These are phyloP conservation scores for Celastrina argiolus DNA, from an alignment of 2,888 invertebrate genomes.

Conservation along the genomic window DNA sequence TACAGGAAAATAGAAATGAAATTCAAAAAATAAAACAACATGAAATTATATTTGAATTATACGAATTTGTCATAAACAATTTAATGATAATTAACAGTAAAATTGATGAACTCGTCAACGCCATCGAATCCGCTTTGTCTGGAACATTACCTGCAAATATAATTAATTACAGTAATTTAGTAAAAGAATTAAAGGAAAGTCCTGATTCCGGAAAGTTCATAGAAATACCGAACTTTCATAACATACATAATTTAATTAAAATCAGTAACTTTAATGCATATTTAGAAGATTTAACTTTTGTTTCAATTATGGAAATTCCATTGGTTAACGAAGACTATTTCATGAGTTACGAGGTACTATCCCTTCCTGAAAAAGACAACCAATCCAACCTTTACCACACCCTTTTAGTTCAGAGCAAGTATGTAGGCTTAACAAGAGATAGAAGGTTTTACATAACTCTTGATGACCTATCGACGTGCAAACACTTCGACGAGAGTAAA, in stretches of 20 bases:
- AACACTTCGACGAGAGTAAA: background rate
- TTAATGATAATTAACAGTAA: no score
- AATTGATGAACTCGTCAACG: no score
- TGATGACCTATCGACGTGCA: constrained; percentile 11
- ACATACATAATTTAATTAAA: constrained; percentile 1
- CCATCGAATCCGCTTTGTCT: no score
- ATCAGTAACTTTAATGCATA: background rate
- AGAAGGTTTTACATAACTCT: constrained; percentile 9
- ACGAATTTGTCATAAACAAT: no score
- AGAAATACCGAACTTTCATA: background rate
- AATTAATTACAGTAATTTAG: no score
- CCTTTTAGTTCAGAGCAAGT: constrained; percentile 19
- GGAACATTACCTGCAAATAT: no score
- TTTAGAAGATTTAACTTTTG: background rate
- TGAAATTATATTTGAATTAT: no score
- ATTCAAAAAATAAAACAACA: no score
- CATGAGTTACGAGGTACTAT: constrained; percentile 1
- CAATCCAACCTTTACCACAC: constrained; percentile 8
- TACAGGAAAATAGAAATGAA: no score
- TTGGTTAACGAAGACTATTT: background rate
- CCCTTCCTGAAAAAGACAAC: constrained; percentile 17
- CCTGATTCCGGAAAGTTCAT: background rate
- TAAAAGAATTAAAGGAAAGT: no score
- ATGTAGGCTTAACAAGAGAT: constrained; percentile 16
- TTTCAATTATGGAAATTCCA: background rate